phyloP scores from a whole-genome alignment of 2,113 vertebrate species.

The Crotalus helleri region DNA sequence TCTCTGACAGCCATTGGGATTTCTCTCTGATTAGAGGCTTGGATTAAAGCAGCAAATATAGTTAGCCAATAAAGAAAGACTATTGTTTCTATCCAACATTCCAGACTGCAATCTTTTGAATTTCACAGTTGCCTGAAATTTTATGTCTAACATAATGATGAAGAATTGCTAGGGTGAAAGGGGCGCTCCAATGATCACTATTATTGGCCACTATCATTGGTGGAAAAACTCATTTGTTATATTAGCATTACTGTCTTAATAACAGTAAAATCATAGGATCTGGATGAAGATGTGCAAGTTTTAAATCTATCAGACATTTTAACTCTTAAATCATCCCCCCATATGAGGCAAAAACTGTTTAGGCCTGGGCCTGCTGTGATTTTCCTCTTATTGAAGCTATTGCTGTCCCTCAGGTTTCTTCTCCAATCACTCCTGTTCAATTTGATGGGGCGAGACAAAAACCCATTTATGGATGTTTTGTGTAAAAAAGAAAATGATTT shows the following conservation, averaged over 20 bases:
- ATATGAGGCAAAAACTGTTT: not conserved
- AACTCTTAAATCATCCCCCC: not conserved
- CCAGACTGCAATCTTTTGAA: not conserved
- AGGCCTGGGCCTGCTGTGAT: not conserved
- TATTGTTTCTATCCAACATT: not conserved
- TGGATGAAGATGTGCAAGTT: not conserved
- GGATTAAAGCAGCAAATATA: not conserved
- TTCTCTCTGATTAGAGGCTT: not conserved
- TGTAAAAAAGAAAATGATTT: not conserved
- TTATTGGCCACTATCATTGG: not conserved
- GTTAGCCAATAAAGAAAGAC: not conserved
- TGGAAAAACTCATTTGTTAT: not conserved
- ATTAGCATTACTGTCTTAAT: not conserved
- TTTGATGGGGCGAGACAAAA: not conserved
- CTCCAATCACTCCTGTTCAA: not conserved
- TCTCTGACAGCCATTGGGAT: not conserved
- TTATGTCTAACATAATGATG: not conserved
- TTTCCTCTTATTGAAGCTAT: not conserved
- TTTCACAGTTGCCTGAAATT: not conserved
- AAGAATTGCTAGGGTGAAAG: not conserved
- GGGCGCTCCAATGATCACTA: not conserved
- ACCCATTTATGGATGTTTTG: not conserved
- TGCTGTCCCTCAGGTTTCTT: not conserved
- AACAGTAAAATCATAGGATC: not conserved
- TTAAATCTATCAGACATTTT: not conserved